phyloP scores from a whole-genome alignment of 2,113 vertebrate species.

The Phocoena sinus region DNA sequence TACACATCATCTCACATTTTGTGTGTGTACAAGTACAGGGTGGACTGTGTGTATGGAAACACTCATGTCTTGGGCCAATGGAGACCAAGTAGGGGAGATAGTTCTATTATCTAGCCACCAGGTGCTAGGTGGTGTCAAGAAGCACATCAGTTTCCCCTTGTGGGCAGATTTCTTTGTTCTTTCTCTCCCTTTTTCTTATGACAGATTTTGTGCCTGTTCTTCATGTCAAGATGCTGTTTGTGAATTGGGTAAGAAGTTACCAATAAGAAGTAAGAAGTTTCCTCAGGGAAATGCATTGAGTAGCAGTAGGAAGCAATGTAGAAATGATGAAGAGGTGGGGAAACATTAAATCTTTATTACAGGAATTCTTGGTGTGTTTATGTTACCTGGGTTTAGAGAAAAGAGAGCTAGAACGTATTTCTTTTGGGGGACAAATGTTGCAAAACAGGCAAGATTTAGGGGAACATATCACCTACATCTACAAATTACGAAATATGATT shows the following conservation, averaged over 20 bases:
- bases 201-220: neutral
- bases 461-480: neutral
- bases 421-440: neutral
- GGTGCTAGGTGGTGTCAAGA: constrained; percentile 62
- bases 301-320: neutral
- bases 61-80: neutral
- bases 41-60: neutral
- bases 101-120: constrained; percentile 32
- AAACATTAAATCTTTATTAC: constrained; percentile 25
- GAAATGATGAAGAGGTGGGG: neutral
- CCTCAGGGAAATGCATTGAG: neutral
- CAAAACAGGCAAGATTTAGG: neutral
- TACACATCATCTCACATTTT: neutral
- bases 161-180: neutral
- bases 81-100: neutral
- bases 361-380: constrained; percentile 21
- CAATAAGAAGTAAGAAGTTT: neutral
- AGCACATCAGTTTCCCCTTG: constrained; percentile 20
- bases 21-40: neutral
- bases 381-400: neutral
- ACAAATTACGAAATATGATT: neutral
- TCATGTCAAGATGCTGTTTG: neutral
- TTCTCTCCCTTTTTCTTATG: neutral
- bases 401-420: constrained; percentile 21
- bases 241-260: neutral